Conservation (phyloP, 2,113 vertebrate species). For the Psophia crepitans region DNA sequence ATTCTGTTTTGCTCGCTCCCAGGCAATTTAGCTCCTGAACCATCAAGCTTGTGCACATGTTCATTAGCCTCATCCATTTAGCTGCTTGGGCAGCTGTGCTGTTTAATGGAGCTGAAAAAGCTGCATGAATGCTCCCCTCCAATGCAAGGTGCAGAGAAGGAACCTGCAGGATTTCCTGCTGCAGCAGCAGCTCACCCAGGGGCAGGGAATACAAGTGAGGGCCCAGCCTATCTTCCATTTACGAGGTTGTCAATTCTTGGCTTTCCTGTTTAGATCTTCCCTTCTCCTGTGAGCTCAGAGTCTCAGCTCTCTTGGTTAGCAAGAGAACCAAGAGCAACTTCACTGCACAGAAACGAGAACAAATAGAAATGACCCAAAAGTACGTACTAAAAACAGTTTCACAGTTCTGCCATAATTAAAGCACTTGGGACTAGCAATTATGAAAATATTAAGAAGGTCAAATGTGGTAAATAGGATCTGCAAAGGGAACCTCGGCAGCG, state of each 20-base stretch:
- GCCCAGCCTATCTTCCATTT: neutral
- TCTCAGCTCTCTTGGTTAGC: neutral
- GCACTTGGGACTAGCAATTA: neutral
- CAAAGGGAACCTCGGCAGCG: neutral
- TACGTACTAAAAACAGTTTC: neutral
- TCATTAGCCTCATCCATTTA: conserved; percentile 39
- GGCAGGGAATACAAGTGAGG: neutral
- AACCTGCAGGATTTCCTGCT: neutral
- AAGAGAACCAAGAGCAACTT: neutral
- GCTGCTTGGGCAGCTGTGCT: conserved; percentile 33
- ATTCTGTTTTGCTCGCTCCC: conserved; percentile 39
- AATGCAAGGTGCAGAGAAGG: neutral
- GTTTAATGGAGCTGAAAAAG: conserved; percentile 16
- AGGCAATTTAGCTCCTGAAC: conserved; percentile 43
- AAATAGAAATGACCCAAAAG: neutral
- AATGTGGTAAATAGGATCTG: neutral
- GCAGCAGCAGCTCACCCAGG: neutral
- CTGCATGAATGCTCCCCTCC: neutral
- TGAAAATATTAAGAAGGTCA: neutral
- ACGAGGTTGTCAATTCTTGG: neutral
- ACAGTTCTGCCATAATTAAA: neutral
- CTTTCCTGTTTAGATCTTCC: neutral
- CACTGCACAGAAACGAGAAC: neutral
- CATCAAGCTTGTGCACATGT: neutral
- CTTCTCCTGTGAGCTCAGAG: neutral